phyloP scores from a whole-genome alignment of 2,113 vertebrate species.

The Corythoichthys haematopterus region DNA sequence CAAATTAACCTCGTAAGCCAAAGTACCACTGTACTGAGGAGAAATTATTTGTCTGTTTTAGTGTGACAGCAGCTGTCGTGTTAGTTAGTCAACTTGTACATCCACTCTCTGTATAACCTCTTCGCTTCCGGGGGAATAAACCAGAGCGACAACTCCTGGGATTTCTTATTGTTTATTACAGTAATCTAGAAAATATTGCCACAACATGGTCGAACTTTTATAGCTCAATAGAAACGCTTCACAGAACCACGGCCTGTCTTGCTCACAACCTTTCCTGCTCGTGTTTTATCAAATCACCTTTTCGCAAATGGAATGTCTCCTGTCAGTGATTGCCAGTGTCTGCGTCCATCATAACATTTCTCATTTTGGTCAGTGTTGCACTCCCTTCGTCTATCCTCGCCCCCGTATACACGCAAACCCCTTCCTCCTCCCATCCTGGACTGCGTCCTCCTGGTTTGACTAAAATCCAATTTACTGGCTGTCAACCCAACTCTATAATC shows the following conservation, averaged over 20 bases:
- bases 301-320: conserved; percentile 64
- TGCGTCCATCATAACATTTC: conserved; percentile 61
- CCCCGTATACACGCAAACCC: conserved; percentile 23
- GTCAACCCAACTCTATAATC: conserved; percentile 78
- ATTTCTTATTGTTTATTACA: background rate
- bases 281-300: conserved; percentile 66
- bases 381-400: conserved; percentile 69
- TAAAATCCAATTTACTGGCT: conserved; percentile 82
- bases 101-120: background rate
- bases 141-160: conserved; percentile 4
- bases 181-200: background rate
- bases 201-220: conserved; percentile 38
- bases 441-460: conserved; percentile 69
- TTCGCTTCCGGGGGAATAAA: background rate
- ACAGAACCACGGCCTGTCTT: conserved; percentile 34
- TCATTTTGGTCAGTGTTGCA: conserved; percentile 73
- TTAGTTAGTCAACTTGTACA: background rate
- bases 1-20: too few species aligned
- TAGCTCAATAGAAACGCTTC: conserved; percentile 28
- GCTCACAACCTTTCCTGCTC: conserved; percentile 29
- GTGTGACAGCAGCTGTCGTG: background rate
- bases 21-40: too few species aligned
- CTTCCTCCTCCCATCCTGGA: conserved; percentile 66
- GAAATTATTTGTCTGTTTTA: background rate
- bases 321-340: conserved; percentile 59